These are phyloP conservation scores for Icerya purchasi DNA, from an alignment of 2,888 invertebrate species.

Conservation along the genomic window DNA sequence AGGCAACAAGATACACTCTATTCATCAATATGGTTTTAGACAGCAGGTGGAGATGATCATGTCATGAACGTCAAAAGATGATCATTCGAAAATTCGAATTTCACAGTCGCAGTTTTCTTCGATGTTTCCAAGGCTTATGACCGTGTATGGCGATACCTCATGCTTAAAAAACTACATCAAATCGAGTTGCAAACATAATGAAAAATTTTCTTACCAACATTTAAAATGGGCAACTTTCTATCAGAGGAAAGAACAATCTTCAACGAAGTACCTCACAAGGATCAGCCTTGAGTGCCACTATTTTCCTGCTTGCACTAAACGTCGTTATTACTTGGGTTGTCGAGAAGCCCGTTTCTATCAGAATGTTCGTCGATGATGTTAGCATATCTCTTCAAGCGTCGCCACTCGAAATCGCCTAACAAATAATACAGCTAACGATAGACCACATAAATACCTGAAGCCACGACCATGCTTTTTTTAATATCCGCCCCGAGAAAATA, in stretches of 20 bases:
- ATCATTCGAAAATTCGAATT: neutral
- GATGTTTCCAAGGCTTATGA: neutral
- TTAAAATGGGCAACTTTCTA: neutral
- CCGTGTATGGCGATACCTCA: neutral
- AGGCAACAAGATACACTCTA: neutral
- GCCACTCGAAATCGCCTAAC: neutral
- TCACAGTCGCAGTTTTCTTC: neutral
- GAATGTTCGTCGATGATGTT: neutral
- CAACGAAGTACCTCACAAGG: neutral
- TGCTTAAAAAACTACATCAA: neutral
- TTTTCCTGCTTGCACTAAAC: neutral
- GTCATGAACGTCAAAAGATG: too few species aligned
- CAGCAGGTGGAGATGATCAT: too few species aligned
- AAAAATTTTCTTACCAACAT: neutral
- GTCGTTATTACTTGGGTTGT: neutral
- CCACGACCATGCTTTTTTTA: neutral
- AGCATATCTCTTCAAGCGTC: neutral
- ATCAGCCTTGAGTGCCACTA: too few species aligned
- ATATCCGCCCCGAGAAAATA: neutral
- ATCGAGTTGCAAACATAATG: neutral
- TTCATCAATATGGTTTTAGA: neutral
- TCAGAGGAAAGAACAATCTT: neutral
- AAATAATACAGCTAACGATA: too few species aligned
- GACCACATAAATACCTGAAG: neutral
- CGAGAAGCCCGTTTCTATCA: neutral